Evolutionary conservation across 2,113 vertebrate genomes (phyloP), one percentile per base, ranked within the genome.

Genomic region (Puma concolor): DNA sequence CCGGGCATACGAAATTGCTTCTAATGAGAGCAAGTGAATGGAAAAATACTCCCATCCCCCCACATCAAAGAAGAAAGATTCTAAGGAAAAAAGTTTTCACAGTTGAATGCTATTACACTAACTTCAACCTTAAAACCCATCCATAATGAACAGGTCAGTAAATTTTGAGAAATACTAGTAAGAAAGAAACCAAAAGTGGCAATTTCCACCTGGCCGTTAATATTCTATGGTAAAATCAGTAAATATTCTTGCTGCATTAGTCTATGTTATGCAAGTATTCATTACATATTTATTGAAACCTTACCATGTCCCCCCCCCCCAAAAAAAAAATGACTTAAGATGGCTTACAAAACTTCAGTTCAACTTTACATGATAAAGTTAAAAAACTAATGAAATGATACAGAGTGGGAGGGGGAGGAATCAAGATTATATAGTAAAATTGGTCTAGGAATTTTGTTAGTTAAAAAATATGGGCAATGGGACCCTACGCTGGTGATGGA

Each of bases 221-320:
- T 60, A 83, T 15, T 13, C 80, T 95, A 54, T 77, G 64, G 27
- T 0, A 0, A 44, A 84, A 94, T 52, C 95, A 27, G 2, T 25
- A 60, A 91, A 50, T 69, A 60, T 96, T 97, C 96, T 91, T 94
- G 63, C 81, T 97, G 41, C 31, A 67, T 52, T 97, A 64, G 84
- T 94, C 60, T 66, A 15, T 11, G 23, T 27, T 94, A 69, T 69
- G 6, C 27, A 57, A 74, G 33, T 23, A 50, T 66, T 82, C 41
- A 36, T 38, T 54, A 79, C 15, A 23, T 31, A 50, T 72, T 66
- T 86, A 76, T 31, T 93, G 76, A 86, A 67, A 41, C 8, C 33
- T 50, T 23, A 11, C 2, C 15, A 57, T 7, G 4, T 52, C n/a
- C n/a, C n/a, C n/a, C 36, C 36, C 36, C 36, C 36, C 36, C 36